Percentiles rank a stretch among this genome's conserved stretches.
phyloP scores from a whole-genome alignment of 2,888 invertebrate species.

The Tenthredo amoena region DNA sequence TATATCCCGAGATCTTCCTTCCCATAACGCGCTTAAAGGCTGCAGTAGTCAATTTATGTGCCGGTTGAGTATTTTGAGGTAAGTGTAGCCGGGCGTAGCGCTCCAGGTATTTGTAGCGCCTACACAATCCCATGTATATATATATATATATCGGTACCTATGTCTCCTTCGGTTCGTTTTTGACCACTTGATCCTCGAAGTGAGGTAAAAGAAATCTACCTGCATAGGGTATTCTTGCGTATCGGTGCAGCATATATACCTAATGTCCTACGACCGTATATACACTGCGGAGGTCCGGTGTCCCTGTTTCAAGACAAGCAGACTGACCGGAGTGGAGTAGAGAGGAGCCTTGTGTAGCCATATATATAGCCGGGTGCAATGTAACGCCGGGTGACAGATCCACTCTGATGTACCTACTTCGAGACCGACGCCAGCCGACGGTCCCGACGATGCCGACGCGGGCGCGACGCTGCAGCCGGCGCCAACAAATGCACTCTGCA shows the following conservation, averaged over 20 bases:
- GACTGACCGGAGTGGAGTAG: not conserved
- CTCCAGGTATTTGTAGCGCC: not conserved
- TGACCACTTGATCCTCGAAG: not conserved
- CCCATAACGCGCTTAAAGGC: not conserved
- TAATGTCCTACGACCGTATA: not conserved
- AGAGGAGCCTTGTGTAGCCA: not conserved
- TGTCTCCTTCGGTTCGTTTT: not conserved
- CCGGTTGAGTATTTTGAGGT: not conserved
- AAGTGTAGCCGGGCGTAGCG: not conserved
- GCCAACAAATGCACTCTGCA: conserved; percentile 21
- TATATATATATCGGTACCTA: no score
- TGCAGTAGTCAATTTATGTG: not conserved
- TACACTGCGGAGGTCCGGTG: not conserved
- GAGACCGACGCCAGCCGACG: conserved; percentile 12
- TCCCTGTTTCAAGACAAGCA: not conserved
- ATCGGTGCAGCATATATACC: not conserved
- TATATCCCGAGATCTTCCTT: not conserved
- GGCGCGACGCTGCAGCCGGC: conserved; percentile 30
- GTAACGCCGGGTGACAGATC: conserved; percentile 33
- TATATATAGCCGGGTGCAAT: conserved; percentile 16
- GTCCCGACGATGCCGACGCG: not conserved
- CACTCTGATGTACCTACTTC: conserved; percentile 1
- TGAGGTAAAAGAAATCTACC: not conserved
- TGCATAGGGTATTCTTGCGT: not conserved
- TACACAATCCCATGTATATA: not conserved